Evolutionary conservation across 2,888 invertebrate species (phyloP).

Genomic region (Hirtodrosophila cameraria): DNA sequence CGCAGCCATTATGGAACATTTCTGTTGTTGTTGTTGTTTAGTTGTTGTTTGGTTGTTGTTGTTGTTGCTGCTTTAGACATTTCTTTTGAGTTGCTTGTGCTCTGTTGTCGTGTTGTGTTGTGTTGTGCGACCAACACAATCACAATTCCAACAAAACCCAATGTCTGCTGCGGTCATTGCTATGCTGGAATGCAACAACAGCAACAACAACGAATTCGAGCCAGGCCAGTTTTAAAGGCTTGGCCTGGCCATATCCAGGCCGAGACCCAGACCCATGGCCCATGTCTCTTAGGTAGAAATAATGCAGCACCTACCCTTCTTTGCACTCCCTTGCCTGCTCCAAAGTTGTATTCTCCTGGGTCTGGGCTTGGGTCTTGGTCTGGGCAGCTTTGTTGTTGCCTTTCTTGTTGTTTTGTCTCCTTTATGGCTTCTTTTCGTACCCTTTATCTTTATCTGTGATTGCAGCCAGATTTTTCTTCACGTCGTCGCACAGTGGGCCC

Average conservation of each 20-base stretch:
- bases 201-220: conserved; percentile 9
- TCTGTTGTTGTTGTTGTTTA: conserved; percentile 20
- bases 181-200: conserved; percentile 70
- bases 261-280: conserved; percentile 31
- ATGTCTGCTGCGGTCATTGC: conserved; percentile 76
- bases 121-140: conserved; percentile 52
- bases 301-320: conserved; percentile 21
- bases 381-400: conserved; percentile 28
- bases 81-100: conserved; percentile 58
- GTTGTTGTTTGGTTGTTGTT: conserved; percentile 22
- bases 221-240: conserved; percentile 73
- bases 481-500: conserved; percentile 18
- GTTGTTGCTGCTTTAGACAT: conserved; percentile 40
- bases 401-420: conserved; percentile 74
- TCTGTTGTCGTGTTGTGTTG: conserved; percentile 1
- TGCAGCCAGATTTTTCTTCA: conserved; percentile 65
- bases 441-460: conserved; percentile 77
- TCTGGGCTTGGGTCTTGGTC: conserved; percentile 2
- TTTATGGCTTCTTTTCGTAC: conserved; percentile 78
- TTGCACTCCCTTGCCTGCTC: conserved; percentile 25
- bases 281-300: conserved; percentile 62
- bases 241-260: conserved; percentile 52
- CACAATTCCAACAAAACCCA: conserved; percentile 50
- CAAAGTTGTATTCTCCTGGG: conserved; percentile 28
- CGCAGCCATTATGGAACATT: conserved; percentile 75